Percentiles rank a stretch among this genome's conserved stretches.
Conservation (phyloP, 2,797 vertebrate species). For the Chrysocyon brachyurus region DNA sequence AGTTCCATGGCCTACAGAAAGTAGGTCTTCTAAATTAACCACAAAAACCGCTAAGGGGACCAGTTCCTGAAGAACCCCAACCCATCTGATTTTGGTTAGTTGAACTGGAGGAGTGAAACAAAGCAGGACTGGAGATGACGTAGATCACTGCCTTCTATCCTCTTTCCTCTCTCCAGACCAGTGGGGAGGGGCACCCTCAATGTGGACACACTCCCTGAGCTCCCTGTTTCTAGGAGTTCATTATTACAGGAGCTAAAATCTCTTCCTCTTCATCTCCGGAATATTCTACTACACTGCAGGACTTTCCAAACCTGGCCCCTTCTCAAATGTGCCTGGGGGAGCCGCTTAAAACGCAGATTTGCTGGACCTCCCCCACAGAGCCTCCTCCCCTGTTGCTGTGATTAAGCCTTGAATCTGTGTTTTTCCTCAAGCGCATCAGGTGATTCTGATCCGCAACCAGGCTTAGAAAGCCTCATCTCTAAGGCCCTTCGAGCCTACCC, state of each 20-base stretch:
- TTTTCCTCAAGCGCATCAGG: conserved; percentile 61
- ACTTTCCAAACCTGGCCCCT: conserved; percentile 47
- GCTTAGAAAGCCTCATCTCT: conserved; percentile 51
- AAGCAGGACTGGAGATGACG: neutral
- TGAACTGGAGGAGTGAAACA: neutral
- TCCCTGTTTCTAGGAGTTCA: conserved; percentile 53
- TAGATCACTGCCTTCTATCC: neutral
- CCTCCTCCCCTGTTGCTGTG: neutral
- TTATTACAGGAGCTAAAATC: conserved; percentile 47
- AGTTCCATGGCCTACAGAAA: conserved; percentile 13
- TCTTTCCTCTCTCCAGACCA: neutral
- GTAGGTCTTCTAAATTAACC: conserved; percentile 26
- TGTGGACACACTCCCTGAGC: neutral
- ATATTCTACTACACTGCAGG: conserved; percentile 25
- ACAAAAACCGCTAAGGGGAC: neutral
- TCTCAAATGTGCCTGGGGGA: neutral
- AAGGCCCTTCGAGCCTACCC: neutral
- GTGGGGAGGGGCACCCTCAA: neutral
- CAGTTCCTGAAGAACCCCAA: neutral
- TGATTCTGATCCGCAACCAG: conserved; percentile 51
- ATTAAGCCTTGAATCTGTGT: conserved; percentile 25
- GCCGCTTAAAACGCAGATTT: conserved; percentile 53
- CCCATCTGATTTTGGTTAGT: conserved; percentile 58
- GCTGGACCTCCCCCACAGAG: neutral
- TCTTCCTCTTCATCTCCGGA: conserved; percentile 44